Base-by-base conservation (phyloP, 1,140 invertebrate genomes). In the Bombus ignitus region DNA sequence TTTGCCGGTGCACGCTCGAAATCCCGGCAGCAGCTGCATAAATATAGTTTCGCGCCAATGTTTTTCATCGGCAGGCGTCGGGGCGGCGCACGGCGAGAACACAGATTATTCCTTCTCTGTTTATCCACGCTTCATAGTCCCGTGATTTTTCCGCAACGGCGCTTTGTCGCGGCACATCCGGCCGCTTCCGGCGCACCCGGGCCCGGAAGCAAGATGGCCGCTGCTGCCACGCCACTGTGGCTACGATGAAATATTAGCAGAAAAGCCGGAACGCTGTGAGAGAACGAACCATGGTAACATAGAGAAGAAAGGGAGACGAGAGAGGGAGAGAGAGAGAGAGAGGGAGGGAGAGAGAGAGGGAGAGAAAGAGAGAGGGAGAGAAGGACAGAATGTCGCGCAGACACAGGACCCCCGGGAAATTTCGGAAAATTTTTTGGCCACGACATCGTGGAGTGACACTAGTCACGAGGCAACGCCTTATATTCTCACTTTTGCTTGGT, bases 141-240 rank as follows among this genome's bases (percentile, higher is more conserved):
- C 82, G 92, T 94, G 94, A 94, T 94, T 95, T 94, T 95, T 94
- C 91, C 92, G 90, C 93, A 94, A 92, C 88, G 90, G 87, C 91
- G 93, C 93, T 94, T 95, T 95, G 93, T 94, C 93, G 92, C 86
- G 91, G 91, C 92, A 91, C 93, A 94, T 95, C 92, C 94, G 92
- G 92, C 89, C 91, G 91, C 90, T 94, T 94, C 93, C 94, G 93
- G 92, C 90, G 78, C 83, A 81, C 87, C 91, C 88, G 91, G 88
- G 88, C 88, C 94, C 93, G 94, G 94, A 95, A 95, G 89, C 93
- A 94, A 95, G 92, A 95, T 95, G 94, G 92, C 94, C 91, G 93
- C 87, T 81, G 88, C 90, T 90, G 86, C 85, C 85, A 88, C 88
- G 87, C 86, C 83, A 88, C 84, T 87, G 75, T 86, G 87, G 88